Evolutionary conservation across 1,140 invertebrate species (phyloP).

Genomic region (Monomorium pharaonis): DNA sequence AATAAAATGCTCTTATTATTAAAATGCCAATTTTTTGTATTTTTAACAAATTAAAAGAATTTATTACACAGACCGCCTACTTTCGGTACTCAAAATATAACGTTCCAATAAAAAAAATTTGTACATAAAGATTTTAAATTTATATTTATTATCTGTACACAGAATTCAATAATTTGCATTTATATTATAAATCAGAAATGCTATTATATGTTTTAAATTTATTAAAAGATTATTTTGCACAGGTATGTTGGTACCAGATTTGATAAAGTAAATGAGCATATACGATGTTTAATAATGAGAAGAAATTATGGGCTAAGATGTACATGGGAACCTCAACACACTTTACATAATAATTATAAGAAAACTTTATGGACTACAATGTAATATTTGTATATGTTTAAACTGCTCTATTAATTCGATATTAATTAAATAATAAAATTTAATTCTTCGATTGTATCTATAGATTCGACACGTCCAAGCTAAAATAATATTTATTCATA

Average conservation of each 20-base stretch:
- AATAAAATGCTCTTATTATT: background rate
- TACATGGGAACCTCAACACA: background rate
- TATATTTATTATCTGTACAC: background rate
- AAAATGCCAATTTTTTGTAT: background rate
- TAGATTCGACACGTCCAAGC: no score
- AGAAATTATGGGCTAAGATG: background rate
- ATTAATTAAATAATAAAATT: background rate
- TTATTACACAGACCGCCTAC: background rate
- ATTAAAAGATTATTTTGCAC: background rate
- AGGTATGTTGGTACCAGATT: constrained; percentile 3
- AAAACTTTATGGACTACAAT: constrained; percentile 3
- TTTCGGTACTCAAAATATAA: background rate
- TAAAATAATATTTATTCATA: no score
- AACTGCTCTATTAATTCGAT: background rate
- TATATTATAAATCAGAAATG: background rate
- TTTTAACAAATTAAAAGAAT: background rate
- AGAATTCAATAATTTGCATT: background rate
- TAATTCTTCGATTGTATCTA: no score
- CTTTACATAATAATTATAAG: background rate
- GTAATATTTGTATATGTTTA: background rate
- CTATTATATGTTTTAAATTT: background rate
- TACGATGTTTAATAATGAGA: background rate
- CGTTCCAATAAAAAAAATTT: background rate
- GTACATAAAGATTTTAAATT: background rate
- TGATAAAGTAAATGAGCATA: background rate